phyloP scores from a whole-genome alignment of 2,113 vertebrate species.

The Haemorhous mexicanus region DNA sequence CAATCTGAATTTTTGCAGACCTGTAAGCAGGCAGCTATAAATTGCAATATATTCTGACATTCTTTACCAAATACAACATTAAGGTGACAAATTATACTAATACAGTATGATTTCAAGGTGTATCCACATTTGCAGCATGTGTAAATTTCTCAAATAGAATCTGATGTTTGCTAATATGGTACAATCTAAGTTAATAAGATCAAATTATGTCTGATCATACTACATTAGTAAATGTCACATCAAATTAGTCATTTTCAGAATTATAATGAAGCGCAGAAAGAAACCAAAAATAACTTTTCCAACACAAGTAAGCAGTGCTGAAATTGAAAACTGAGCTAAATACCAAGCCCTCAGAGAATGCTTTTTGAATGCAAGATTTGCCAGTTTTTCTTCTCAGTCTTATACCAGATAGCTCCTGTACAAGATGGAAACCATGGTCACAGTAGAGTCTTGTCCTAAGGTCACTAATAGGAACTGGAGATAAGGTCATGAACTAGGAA shows the following conservation, averaged over 20 bases:
- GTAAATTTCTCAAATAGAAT: conserved; percentile 65
- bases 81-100: conserved; percentile 56
- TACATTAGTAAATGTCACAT: conserved; percentile 72
- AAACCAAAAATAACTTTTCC: conserved; percentile 68
- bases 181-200: conserved; percentile 71
- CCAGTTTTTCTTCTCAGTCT: neutral
- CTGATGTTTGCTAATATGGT: conserved; percentile 70
- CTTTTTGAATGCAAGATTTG: neutral
- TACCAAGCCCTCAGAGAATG: conserved; percentile 6
- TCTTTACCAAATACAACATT: conserved; percentile 30
- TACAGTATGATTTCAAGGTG: conserved; percentile 62
- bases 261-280: conserved; percentile 56
- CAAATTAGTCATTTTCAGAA: conserved; percentile 69
- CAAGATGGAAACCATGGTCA: neutral
- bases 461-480: neutral
- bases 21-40: neutral
- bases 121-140: conserved; percentile 37
- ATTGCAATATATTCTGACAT: neutral
- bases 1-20: neutral
- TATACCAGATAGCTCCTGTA: neutral
- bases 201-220: conserved; percentile 74
- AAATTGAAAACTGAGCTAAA: neutral
- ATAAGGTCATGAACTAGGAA: neutral
- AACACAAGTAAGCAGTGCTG: conserved; percentile 51
- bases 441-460: neutral